phyloP scores from a whole-genome alignment of 2,113 vertebrate genomes.

The Crotalus helleri region DNA sequence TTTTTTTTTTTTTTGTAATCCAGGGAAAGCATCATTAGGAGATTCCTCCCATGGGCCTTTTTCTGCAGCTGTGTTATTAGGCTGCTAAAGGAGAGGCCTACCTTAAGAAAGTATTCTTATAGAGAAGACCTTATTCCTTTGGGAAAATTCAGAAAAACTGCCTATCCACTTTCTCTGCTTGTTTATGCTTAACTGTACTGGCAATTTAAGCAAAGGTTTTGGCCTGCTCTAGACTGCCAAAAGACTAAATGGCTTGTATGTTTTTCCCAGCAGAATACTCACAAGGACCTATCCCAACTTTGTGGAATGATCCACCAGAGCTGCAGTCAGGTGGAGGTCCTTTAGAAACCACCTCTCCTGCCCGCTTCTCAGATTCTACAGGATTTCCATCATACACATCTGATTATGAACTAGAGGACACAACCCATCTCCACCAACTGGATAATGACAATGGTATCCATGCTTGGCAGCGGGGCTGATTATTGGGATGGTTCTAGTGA shows the following conservation, averaged over 20 bases:
- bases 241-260: neutral
- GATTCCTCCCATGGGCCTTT: neutral
- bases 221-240: rapidly evolving
- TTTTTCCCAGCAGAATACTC: slow-evolving; percentile 64
- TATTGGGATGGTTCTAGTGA: neutral
- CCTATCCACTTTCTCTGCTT: neutral
- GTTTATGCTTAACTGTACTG: neutral
- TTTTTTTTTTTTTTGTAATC: neutral
- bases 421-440: slow-evolving; percentile 67
- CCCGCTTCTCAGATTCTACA: slow-evolving; percentile 62
- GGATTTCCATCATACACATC: slow-evolving; percentile 62
- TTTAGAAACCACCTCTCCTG: slow-evolving; percentile 72
- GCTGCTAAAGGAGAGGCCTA: neutral
- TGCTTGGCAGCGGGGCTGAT: too few species aligned
- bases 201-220: neutral
- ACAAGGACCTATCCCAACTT: slow-evolving; percentile 66
- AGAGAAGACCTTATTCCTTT: neutral
- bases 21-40: neutral
- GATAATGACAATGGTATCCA: slow-evolving; percentile 69
- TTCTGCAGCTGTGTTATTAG: neutral
- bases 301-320: slow-evolving; percentile 83
- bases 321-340: slow-evolving; percentile 81
- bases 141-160: neutral
- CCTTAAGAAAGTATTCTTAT: neutral
- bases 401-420: slow-evolving; percentile 74